Evolutionary conservation across 2,113 vertebrate species (phyloP).

Genomic region (Bucco capensis): DNA sequence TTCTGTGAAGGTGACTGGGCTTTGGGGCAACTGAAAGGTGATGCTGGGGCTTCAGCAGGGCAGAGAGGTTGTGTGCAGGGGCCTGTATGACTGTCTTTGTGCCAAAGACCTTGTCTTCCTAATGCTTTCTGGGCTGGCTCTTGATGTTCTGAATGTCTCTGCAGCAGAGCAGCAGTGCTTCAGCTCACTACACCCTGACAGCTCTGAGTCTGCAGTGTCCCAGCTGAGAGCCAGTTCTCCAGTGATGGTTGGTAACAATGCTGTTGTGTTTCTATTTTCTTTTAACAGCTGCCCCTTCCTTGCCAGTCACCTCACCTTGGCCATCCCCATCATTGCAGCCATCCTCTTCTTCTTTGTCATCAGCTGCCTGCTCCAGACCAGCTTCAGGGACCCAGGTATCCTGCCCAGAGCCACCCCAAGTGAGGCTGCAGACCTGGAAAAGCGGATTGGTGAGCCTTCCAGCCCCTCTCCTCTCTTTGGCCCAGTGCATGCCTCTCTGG

Average conservation of each 20-base stretch:
- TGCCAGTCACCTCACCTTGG: constrained; percentile 83
- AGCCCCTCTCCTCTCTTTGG: background rate
- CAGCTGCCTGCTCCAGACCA: constrained; percentile 89
- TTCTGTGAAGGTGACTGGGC: background rate
- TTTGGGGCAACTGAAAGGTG: background rate
- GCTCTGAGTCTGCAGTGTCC: rapidly evolving
- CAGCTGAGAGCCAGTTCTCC: background rate
- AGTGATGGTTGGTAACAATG: background rate
- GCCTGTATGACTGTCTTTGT: background rate
- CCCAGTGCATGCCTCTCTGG: too few relatives aligned
- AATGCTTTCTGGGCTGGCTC: background rate
- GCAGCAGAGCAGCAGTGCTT: background rate
- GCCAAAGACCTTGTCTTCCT: background rate
- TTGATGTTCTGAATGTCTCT: background rate
- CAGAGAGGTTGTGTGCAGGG: background rate
- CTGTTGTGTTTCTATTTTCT: background rate
- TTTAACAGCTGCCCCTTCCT: constrained; percentile 89
- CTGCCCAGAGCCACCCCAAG: constrained; percentile 90
- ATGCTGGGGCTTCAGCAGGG: background rate
- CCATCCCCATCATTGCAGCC: constrained; percentile 89
- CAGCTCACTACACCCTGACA: rapidly evolving
- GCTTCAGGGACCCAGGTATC: constrained; percentile 93
- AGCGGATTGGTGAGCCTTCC: constrained; percentile 86
- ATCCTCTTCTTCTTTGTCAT: constrained; percentile 90
- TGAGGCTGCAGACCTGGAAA: constrained; percentile 91